phyloP scores from a whole-genome alignment of 2,797 vertebrate species.

The Tenualosa ilisha region DNA sequence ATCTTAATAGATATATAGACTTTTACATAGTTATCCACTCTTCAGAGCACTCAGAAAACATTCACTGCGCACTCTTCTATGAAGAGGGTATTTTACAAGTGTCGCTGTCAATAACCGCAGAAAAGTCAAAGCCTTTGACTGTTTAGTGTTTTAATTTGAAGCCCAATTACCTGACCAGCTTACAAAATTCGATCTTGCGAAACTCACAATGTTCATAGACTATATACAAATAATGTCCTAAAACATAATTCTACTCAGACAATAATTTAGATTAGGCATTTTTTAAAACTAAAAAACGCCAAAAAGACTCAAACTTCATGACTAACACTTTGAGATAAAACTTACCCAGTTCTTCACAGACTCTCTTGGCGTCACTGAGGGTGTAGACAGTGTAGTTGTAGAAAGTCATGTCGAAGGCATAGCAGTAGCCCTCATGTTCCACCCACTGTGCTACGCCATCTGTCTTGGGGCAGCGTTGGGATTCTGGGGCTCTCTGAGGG shows the following conservation, averaged over 20 bases:
- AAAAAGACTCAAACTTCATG: background rate
- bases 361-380: constrained; percentile 72
- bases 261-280: no score
- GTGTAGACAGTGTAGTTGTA: constrained; percentile 82
- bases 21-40: background rate
- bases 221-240: no score
- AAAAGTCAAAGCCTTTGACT: no score
- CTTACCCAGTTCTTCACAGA: constrained; percentile 82
- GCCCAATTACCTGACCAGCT: no score
- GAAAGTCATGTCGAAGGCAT: constrained; percentile 79
- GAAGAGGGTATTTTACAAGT: no score
- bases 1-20: background rate
- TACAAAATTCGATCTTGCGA: no score
- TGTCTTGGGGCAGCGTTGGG: constrained; percentile 72
- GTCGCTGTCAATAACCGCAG: no score
- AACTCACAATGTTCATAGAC: no score
- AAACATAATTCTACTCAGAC: no score
- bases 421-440: constrained; percentile 83
- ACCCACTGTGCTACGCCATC: constrained; percentile 75
- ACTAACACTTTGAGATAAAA: background rate
- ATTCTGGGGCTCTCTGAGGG: constrained; percentile 29
- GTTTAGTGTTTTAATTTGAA: no score
- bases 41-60: background rate
- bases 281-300: no score
- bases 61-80: no score